Percentiles rank a stretch among this genome's conserved stretches.
Evolutionary conservation across 2,888 invertebrate genomes (phyloP).

Genomic region (Cosmopolites sordidus): DNA sequence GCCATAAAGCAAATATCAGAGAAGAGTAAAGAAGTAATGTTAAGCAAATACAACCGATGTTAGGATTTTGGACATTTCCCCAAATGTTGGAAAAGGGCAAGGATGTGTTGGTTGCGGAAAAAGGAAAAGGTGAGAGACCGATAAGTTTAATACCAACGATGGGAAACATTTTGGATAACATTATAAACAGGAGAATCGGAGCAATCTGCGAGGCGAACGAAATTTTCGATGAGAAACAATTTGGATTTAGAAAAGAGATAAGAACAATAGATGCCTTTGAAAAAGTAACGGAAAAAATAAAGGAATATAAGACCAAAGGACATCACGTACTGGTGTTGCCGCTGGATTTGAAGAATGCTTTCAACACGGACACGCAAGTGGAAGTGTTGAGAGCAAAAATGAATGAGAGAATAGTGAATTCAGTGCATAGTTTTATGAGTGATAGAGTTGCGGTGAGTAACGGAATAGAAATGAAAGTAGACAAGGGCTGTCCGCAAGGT

Average conservation of each 20-base stretch:
- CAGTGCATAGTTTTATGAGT: not conserved
- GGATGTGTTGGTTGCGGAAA: not conserved
- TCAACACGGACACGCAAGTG: not conserved
- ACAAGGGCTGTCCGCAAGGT: not conserved
- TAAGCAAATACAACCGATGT: not conserved
- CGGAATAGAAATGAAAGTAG: not conserved
- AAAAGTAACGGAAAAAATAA: not conserved
- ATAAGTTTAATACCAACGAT: too few species aligned
- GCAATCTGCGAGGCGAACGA: not conserved
- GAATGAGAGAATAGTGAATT: not conserved
- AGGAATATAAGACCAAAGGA: not conserved
- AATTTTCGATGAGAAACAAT: too few species aligned
- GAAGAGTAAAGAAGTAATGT: not conserved
- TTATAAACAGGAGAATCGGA: not conserved
- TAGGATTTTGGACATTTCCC: not conserved
- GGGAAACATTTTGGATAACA: not conserved
- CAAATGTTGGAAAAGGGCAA: too few species aligned
- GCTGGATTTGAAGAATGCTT: not conserved
- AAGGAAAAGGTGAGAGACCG: not conserved
- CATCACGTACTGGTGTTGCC: not conserved
- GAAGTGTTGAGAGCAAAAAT: not conserved
- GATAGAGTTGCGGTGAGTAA: not conserved
- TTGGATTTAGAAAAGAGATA: too few species aligned
- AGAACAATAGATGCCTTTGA: not conserved
- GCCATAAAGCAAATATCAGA: not conserved